These are phyloP conservation scores for Drosophila aff. DNA, from an alignment of 1,140 invertebrate genomes.

Conservation along the genomic window DNA sequence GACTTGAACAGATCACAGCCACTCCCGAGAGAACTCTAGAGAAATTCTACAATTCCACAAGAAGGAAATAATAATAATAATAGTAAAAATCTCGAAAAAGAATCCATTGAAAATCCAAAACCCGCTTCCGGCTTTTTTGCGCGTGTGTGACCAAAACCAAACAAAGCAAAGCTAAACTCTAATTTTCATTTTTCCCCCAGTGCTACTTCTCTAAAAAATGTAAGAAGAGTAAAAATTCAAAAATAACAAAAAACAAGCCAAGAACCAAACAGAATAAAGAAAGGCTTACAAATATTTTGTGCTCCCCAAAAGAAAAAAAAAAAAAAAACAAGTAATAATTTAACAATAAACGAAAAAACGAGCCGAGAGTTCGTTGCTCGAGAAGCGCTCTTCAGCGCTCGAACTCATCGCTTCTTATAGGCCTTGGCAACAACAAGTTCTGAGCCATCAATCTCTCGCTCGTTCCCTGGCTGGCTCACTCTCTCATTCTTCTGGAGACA, in stretches of 20 bases:
- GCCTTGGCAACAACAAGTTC: conserved; percentile 65
- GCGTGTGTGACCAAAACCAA: conserved; percentile 47
- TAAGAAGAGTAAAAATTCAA: conserved; percentile 53
- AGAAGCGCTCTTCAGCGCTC: conserved; percentile 31
- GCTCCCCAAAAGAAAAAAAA: conserved; percentile 24
- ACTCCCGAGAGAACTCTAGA: conserved; percentile 25
- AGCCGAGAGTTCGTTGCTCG: conserved; percentile 71
- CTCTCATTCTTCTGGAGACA: conserved; percentile 11
- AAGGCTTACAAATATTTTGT: conserved; percentile 57
- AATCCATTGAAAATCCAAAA: conserved; percentile 32
- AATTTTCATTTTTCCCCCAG: conserved; percentile 32
- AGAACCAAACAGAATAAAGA: conserved; percentile 27
- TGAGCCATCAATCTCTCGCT: conserved; percentile 30
- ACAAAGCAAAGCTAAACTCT: conserved; percentile 39
- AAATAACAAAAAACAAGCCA: conserved; percentile 18
- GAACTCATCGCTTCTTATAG: conserved; percentile 34
- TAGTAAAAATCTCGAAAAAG: neutral
- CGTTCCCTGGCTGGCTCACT: conserved; percentile 12
- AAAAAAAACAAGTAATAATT: conserved; percentile 35
- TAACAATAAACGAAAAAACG: conserved; percentile 52
- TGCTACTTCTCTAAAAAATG: conserved; percentile 63
- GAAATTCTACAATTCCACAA: conserved; percentile 7
- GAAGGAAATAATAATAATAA: conserved; percentile 1
- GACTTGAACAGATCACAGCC: conserved; percentile 44
- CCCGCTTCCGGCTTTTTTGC: conserved; percentile 54